Evolutionary conservation across 1,140 invertebrate species (phyloP), one percentile per base, ranked within the genome.

Genomic region (Pseudomyrmex sp.): DNA sequence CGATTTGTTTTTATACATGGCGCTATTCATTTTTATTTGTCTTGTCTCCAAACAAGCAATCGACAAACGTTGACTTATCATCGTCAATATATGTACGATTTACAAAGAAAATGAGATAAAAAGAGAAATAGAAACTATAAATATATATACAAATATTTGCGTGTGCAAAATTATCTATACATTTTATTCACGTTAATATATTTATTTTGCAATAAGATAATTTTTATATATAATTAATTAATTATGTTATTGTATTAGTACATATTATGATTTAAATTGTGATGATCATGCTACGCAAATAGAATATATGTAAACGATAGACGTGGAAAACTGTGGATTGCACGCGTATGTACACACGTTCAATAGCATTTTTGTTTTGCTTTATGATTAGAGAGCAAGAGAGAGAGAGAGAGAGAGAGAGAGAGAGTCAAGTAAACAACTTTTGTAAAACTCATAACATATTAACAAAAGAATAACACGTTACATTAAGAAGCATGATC

Each of bases 401-500:
- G 35, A 35, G 35, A 7, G 35, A 35, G 5, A 35, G 35, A 35
- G 5, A 35, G 35, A 35, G 35, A 35, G 35, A 35, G 35, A 35
- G 5, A 35, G 35, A 35, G 5, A 35, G 35, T 74, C 59, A 35
- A 61, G 52, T 84, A 61, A 85, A 86, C 18, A 85, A 35, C 5
- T 85, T 61, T 86, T 89, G 70, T 83, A 79, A 86, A 83, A 86
- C 75, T 79, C 70, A 9, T 66, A 72, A 74, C 73, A 82, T 76
- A 83, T 73, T 85, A 66, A 74, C 48, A 35, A 54, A 66, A 66
- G 63, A 59, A 82, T 12, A 52, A 52, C 61, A 88, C 69, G 85
- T 83, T 85, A 35, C 35, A 77, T 80, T 74, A 83, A 92, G 87
- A 92, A 92, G 93, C 92, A 93, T 93, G 92, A 94, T 93, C 92